Evolutionary conservation across 2,113 vertebrate species (phyloP), one percentile per base, ranked within the genome.

Genomic region (Pygoscelis adeliae): DNA sequence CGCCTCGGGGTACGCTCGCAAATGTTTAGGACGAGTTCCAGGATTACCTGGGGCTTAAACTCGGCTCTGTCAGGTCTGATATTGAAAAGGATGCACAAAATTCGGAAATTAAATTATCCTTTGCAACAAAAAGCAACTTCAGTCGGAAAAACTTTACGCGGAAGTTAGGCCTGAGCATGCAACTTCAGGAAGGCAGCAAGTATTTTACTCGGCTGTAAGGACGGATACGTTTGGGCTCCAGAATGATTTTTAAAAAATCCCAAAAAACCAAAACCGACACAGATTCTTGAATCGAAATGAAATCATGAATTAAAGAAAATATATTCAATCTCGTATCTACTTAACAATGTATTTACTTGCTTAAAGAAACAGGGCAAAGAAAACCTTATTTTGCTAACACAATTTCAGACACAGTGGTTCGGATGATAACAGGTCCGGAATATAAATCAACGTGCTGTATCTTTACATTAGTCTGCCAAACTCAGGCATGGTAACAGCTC

Each of bases 151-250:
- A 63, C 59, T 94, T 89, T 12, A 46, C 8, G 2, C 0, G 0
- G 29, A 50, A 93, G 61, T 29, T 44, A n/a, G 47, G 50, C 58
- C 59, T 42, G 46, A 81, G 53, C 63, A 13, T 0, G 10, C 30
- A 59, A 76, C 21, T 34, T 71, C 13, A 23, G 52, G n/a, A 63
- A 83, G 13, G 63, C 46, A 34, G 71, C 25, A 55, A 94, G 76
- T 55, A 67, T 52, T 50, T 44, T 2, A 46, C 34, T 10, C 56
- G 26, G 62, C 13, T 34, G 6, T 46, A 55, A 34, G 38, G 46
- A 59, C 0, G 0, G 32, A 21, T 3, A 11, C 2, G 1, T 29
- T 56, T 2, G 10, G 20, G 42, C 5, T 86, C 36, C 20, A 38
- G 13, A 74, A 55, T 6, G 13, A 63, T 58, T 72, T 47, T 44